Evolutionary conservation across 2,888 invertebrate genomes (phyloP).

Genomic region (Leptinotarsa rubiginosa): DNA sequence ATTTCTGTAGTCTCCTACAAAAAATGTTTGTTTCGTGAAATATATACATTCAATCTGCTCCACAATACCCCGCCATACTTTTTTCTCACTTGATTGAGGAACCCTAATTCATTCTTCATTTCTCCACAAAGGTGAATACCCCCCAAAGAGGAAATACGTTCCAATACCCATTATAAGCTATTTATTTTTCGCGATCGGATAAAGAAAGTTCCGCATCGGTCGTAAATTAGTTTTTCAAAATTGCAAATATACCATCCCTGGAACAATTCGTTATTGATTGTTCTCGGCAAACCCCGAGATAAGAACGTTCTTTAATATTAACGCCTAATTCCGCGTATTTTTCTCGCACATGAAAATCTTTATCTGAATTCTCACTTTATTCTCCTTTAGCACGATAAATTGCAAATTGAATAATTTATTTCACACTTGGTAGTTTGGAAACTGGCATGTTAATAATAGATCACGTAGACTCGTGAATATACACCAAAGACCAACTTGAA

Average conservation of each 20-base stretch:
- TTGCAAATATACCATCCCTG: slow-evolving; percentile 31
- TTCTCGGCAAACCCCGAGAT: slow-evolving; percentile 33
- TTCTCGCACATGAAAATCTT: slow-evolving; percentile 36
- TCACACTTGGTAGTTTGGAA: slow-evolving; percentile 30
- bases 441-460: slow-evolving; percentile 31
- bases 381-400: slow-evolving; percentile 33
- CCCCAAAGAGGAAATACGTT: slow-evolving; percentile 1
- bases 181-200: slow-evolving; percentile 18
- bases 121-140: no score
- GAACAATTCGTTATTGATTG: slow-evolving; percentile 34
- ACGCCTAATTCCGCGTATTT: slow-evolving; percentile 34
- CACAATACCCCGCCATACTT: no score
- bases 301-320: slow-evolving; percentile 37
- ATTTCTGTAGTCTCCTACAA: no score
- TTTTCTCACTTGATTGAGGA: no score
- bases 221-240: slow-evolving; percentile 34
- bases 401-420: slow-evolving; percentile 40
- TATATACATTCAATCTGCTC: no score
- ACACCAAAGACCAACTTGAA: slow-evolving; percentile 9
- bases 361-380: slow-evolving; percentile 34
- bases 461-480: slow-evolving; percentile 14
- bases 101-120: no score
- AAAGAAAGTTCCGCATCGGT: slow-evolving; percentile 25
- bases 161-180: neutral
- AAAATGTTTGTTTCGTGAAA: no score